These are phyloP conservation scores for Ophioderma brevispina DNA, from an alignment of 35 echinoderm and acorn worm genomes.

Conservation along the genomic window DNA sequence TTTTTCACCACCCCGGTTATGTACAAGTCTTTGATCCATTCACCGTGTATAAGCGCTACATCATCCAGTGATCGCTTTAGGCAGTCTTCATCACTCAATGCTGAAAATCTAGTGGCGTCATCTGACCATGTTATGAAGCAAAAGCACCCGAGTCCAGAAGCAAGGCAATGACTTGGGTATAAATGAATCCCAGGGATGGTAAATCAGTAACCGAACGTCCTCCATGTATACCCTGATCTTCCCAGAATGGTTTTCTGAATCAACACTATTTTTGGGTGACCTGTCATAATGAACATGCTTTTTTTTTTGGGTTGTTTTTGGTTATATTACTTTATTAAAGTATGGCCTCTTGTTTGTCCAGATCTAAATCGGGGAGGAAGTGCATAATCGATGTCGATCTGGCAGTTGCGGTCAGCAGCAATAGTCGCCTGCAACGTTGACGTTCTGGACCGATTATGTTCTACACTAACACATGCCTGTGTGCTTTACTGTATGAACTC, in stretches of 20 bases:
- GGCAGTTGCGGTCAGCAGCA: background rate
- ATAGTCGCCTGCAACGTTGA: background rate
- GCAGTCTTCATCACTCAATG: background rate
- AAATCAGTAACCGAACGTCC: background rate
- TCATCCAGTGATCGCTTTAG: background rate
- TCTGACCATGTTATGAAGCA: background rate
- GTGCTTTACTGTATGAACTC: background rate
- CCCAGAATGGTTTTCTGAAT: background rate
- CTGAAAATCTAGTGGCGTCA: background rate
- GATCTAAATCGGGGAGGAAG: background rate
- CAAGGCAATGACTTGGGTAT: background rate
- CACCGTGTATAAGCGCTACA: background rate
- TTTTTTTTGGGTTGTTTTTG: too few relatives aligned
- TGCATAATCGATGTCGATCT: background rate
- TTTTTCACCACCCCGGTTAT: background rate
- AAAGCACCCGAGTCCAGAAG: background rate
- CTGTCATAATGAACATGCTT: background rate
- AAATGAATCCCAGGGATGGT: background rate
- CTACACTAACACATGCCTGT: background rate
- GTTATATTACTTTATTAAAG: too few relatives aligned
- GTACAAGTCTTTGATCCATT: background rate
- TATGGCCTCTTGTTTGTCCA: background rate
- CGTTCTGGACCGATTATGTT: background rate
- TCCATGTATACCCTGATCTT: background rate
- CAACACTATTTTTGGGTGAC: background rate